Conservation (phyloP, 2,113 vertebrate species). For the Hippocampus abdominalis region DNA sequence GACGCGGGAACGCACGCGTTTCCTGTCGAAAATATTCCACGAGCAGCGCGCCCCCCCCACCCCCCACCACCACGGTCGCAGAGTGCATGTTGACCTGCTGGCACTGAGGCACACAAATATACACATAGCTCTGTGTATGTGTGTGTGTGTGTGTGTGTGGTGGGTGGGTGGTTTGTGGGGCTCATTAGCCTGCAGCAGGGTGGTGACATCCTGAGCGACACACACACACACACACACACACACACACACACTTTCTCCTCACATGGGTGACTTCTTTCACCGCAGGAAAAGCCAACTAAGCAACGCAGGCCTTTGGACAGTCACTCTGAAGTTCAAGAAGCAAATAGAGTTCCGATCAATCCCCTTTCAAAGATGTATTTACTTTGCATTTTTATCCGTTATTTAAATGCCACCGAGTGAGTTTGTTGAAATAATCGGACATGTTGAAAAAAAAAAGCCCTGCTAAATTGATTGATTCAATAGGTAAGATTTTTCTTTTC, state of each 20-base stretch:
- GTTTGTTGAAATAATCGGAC: too few species aligned
- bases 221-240: slow-evolving; percentile 57
- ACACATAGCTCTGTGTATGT: not conserved
- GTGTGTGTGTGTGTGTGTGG: not conserved
- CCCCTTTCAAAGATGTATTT: not conserved
- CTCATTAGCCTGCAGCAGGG: slow-evolving; percentile 70
- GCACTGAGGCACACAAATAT: slow-evolving; percentile 27
- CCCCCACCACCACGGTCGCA: slow-evolving; percentile 41
- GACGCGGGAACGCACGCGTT: not conserved
- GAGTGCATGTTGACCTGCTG: slow-evolving; percentile 33
- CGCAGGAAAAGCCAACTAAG: slow-evolving; percentile 59
- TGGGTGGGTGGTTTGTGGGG: slow-evolving; percentile 15
- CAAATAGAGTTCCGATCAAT: not conserved
- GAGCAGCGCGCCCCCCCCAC: slow-evolving; percentile 29
- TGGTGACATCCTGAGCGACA: slow-evolving; percentile 75
- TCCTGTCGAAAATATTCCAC: not conserved
- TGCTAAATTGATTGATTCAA: too few species aligned
- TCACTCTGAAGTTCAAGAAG: not conserved
- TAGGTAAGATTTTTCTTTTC: too few species aligned
- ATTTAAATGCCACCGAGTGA: too few species aligned
- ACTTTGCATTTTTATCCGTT: not conserved
- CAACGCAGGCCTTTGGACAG: slow-evolving; percentile 25
- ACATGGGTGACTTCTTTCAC: slow-evolving; percentile 61
- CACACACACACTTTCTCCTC: slow-evolving; percentile 74
- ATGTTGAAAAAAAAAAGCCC: too few species aligned